Base-by-base conservation (phyloP, 2,113 vertebrate genomes). In the Sinocyclocheilus anophthalmus region DNA sequence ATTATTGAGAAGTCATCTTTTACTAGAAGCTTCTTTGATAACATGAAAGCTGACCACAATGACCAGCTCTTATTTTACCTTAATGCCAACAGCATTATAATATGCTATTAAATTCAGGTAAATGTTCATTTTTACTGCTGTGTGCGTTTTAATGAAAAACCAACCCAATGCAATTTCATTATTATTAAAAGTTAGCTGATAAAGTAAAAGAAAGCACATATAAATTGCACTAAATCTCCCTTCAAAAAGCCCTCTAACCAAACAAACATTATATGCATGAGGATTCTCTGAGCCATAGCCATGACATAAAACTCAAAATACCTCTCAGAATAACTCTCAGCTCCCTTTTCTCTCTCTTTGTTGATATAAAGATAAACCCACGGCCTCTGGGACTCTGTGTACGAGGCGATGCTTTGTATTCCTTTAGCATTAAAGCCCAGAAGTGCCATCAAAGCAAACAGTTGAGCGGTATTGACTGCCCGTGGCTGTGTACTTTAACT, bases 401-500 rank as follows among this genome's bases (percentile, higher is more conserved):
- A 14, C 12, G 5, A 77, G 24, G 24, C 48, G 3, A 30, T 12
- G n/a, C 24, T 84, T 12, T 14, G 20, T 69, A 22, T 39, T 37
- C 24, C 30, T 75, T 65, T 33, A 76, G 20, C 73, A 8, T 39
- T 70, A 39, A 76, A 50, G 80, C 57, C 76, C 33, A 82, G 82
- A 76, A 81, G 63, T 50, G 37, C 53, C 33, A 61, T 39, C 39
- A 84, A 16, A 84, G 77, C 61, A 81, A 76, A 85, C 81, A 84
- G 53, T 48, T 78, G 83, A 50, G 26, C 30, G 5, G 72, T 65
- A 77, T 30, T 33, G 63, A 59, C 80, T 69, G 83, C 83, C 83
- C 12, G 6, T 42, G 81, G 88, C 63, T 8, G 37, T 86, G 81
- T 80, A 37, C 73, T 90, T 87, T 77, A 85, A 86, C 76, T 59